phyloP scores from a whole-genome alignment of 2,888 invertebrate genomes.

The Lycaena phlaeas region DNA sequence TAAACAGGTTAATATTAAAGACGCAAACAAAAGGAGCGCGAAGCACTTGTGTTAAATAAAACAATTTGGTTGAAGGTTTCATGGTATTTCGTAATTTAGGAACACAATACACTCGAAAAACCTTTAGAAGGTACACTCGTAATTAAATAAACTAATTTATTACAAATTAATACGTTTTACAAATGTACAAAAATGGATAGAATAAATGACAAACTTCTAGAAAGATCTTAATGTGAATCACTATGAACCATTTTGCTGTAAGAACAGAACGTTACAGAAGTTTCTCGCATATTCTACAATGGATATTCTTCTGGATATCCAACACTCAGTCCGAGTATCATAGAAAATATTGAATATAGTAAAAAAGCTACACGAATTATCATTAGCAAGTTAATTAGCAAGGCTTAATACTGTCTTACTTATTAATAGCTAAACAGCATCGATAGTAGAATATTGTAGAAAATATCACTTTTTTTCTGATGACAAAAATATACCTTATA shows the following conservation, averaged over 20 bases:
- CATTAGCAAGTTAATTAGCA: conserved; percentile 36
- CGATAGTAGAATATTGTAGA: conserved; percentile 46
- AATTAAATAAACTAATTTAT: conserved; percentile 25
- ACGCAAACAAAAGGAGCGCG: conserved; percentile 28
- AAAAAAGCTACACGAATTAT: conserved; percentile 60
- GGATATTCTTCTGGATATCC: no score
- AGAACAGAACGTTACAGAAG: no score
- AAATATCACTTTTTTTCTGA: conserved; percentile 63
- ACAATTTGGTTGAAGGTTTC: conserved; percentile 58
- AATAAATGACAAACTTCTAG: no score
- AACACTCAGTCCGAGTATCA: conserved; percentile 52
- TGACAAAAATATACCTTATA: conserved; percentile 42
- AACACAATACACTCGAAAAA: conserved; percentile 44
- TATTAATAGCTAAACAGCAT: conserved; percentile 37
- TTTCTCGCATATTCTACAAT: no score
- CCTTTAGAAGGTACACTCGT: conserved; percentile 46
- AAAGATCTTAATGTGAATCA: no score
- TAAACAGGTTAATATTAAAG: conserved; percentile 62
- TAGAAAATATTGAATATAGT: conserved; percentile 45
- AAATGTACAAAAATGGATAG: conserved; percentile 41
- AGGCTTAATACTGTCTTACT: conserved; percentile 55
- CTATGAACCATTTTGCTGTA: conserved; percentile 31
- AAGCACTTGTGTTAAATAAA: conserved; percentile 28
- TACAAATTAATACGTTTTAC: conserved; percentile 31
- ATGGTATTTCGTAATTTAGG: conserved; percentile 56